These are phyloP conservation scores for Diadema setosum DNA, from an alignment of 35 echinoderm and acorn worm genomes.

Conservation along the genomic window DNA sequence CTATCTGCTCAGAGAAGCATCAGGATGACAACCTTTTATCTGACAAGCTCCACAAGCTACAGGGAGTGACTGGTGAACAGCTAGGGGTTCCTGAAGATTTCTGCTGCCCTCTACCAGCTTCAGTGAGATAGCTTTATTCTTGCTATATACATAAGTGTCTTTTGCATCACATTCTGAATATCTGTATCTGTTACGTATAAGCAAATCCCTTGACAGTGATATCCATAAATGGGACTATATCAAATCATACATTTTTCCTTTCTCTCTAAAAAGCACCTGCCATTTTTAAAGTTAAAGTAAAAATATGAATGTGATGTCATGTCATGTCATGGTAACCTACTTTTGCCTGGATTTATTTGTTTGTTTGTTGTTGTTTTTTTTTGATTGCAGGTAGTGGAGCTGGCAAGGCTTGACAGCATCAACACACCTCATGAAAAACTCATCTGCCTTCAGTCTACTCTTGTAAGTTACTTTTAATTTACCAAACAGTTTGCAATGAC, in stretches of 20 bases:
- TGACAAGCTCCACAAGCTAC: conserved; percentile 54
- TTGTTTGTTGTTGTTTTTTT: not conserved
- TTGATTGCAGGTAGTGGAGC: conserved; percentile 81
- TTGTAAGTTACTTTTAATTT: no score
- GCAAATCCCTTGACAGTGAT: no score
- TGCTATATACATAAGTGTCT: not conserved
- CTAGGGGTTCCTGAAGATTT: conserved; percentile 58
- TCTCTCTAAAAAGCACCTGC: no score
- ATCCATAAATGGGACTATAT: no score
- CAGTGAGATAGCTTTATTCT: conserved; percentile 33
- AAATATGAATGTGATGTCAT: no score
- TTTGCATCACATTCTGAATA: no score
- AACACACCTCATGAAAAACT: conserved; percentile 87
- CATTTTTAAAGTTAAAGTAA: no score
- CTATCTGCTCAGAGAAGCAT: conserved; percentile 52
- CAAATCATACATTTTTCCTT: no score
- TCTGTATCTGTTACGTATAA: no score
- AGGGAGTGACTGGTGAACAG: conserved; percentile 65
- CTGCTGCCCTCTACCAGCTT: conserved; percentile 69
- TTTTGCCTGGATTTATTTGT: no score
- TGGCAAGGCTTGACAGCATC: conserved; percentile 91
- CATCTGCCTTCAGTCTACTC: conserved; percentile 78
- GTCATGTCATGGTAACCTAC: no score
- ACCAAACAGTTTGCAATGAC: no score
- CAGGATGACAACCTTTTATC: conserved; percentile 26